Percentiles rank a stretch among this genome's conserved stretches.
Conservation (phyloP, 2,113 vertebrate species). For the Cyanistes caeruleus region DNA sequence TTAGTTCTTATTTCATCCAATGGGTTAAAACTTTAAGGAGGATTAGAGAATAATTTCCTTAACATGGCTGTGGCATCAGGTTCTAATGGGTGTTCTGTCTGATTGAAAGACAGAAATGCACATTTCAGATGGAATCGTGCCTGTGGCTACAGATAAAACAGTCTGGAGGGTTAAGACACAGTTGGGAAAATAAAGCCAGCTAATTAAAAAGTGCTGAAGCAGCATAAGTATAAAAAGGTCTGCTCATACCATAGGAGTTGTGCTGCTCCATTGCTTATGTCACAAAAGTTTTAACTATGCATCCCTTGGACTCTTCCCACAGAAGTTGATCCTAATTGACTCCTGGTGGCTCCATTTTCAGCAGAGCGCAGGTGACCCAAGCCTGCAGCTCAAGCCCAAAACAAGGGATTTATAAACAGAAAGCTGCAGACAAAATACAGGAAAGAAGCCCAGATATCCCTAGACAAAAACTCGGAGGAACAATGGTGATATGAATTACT, state of each 20-base stretch:
- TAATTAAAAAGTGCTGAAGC: not conserved
- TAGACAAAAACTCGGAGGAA: not conserved
- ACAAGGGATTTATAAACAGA: not conserved
- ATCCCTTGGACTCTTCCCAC: not conserved
- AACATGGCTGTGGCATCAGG: not conserved
- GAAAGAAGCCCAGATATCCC: not conserved
- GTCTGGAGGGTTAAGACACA: not conserved
- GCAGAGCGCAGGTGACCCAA: not conserved
- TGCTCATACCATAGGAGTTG: not conserved
- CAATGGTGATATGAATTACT: not conserved
- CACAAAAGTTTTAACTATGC: not conserved
- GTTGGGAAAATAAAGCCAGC: not conserved
- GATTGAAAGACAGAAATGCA: not conserved
- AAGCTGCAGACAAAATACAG: not conserved
- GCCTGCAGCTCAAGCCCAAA: not conserved
- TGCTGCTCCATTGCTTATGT: not conserved
- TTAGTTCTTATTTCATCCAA: not conserved
- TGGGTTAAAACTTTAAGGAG: not conserved
- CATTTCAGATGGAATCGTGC: accelerated
- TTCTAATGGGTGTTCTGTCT: not conserved
- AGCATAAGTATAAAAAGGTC: not conserved
- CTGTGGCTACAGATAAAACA: not conserved
- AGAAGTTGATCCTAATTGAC: not conserved
- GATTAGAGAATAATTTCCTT: not conserved
- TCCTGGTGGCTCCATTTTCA: not conserved